phyloP scores from a whole-genome alignment of 2,113 vertebrate species.

The Leuciscus idus region DNA sequence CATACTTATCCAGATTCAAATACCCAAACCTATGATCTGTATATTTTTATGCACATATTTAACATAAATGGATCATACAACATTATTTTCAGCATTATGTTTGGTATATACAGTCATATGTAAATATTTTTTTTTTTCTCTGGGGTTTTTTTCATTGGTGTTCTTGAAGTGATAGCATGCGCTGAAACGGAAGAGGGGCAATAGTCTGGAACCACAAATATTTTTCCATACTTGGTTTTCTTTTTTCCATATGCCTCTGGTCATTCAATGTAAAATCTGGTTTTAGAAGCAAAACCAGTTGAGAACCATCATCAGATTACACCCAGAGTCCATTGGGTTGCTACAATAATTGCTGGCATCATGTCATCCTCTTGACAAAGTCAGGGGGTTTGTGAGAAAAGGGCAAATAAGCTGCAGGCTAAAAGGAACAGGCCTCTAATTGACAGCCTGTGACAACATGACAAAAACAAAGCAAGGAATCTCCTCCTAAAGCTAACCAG shows the following conservation, averaged over 20 bases:
- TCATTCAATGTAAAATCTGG: not conserved
- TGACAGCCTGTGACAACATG: conserved; percentile 19
- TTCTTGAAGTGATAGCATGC: too few relatives aligned
- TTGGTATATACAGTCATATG: too few relatives aligned
- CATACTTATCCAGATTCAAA: too few relatives aligned
- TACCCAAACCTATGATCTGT: too few relatives aligned
- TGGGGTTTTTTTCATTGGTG: too few relatives aligned
- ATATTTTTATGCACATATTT: too few relatives aligned
- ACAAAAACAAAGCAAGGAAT: conserved; percentile 6
- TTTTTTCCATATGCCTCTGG: not conserved
- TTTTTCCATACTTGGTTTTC: too few relatives aligned
- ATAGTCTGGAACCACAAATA: too few relatives aligned
- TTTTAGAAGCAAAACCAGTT: not conserved
- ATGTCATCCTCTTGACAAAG: not conserved
- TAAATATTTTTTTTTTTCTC: too few relatives aligned
- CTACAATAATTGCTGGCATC: conserved; percentile 15
- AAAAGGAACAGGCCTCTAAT: conserved; percentile 1
- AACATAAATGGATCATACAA: too few relatives aligned
- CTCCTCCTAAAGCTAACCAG: not conserved
- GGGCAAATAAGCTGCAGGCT: not conserved
- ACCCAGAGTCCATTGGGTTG: not conserved
- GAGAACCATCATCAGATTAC: not conserved
- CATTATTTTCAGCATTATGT: too few relatives aligned
- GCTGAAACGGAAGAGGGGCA: too few relatives aligned
- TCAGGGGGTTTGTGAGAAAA: not conserved